Percentiles rank a stretch among this genome's conserved stretches.
phyloP scores from a whole-genome alignment of 2,797 vertebrate species.

The Aythya fuligula region DNA sequence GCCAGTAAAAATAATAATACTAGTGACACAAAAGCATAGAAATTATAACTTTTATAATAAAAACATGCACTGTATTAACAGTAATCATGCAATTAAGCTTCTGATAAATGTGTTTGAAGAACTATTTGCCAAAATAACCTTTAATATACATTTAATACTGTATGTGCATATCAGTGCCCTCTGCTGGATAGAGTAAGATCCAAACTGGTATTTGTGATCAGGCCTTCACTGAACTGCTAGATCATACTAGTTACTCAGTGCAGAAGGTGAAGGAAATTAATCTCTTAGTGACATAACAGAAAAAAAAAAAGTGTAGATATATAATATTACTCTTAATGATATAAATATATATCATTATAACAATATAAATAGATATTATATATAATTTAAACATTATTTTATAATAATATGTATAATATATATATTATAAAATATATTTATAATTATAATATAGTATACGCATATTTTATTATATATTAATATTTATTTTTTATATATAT shows the following conservation, averaged over 20 bases:
- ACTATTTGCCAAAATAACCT: background rate
- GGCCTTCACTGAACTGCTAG: background rate
- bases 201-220: background rate
- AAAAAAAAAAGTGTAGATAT: background rate
- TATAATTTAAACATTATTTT: too few species aligned
- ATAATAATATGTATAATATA: too few species aligned
- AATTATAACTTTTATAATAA: background rate
- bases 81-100: background rate
- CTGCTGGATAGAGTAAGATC: slow-evolving; percentile 42
- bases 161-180: background rate
- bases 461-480: too few species aligned
- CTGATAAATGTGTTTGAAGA: background rate
- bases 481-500: too few species aligned
- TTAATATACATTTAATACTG: background rate
- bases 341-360: too few species aligned
- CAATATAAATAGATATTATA: background rate
- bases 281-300: background rate
- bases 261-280: background rate
- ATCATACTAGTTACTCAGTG: background rate
- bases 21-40: background rate
- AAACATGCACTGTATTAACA: background rate
- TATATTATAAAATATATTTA: too few species aligned
- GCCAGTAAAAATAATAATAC: background rate
- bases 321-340: too few species aligned
- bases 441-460: too few species aligned